Base-by-base conservation (phyloP, 2,888 invertebrate genomes). In the Exocentrus adspersus region DNA sequence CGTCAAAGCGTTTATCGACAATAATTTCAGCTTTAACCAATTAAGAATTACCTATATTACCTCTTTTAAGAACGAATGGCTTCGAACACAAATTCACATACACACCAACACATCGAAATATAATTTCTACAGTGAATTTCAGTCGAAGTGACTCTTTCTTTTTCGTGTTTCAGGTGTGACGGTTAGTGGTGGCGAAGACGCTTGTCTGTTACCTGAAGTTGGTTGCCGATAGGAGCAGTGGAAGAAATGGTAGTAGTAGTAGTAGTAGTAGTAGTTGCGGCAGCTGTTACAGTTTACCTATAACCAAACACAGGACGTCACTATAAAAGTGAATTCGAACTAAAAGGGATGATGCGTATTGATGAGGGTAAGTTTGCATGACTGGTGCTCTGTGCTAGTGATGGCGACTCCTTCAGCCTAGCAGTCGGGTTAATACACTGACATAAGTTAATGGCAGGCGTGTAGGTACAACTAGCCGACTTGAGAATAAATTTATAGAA, bases 271-370 rank as follows among this genome's bases (percentile, higher is more conserved):
- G 46, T 41, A 53, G 53, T 28, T 42, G 54, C 24, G 77, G 75
- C 79, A 75, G 77, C 79, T 73, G 75, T 80, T 81, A 82, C 77
- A 77, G 78, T 78, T 79, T 79, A 83, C 83, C 83, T 83, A 82
- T 76, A 82, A 82, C 71, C 71, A 74, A 72, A 74, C 62, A 69
- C 65, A 71, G 53, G 57, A 65, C 64, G 57, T 69, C 67, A 69
- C 65, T 63, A 65, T 59, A 63, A 52, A 19, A 48, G 52, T 37
- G 42, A n/a, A n/a, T n/a, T n/a, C 32, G 24, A 60, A 28, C 41
- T 59, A 60, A n/a, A 48, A 1, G 32, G 42, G 50, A 9, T 24
- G 19, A 45, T 45, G 45, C 32, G 45, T 43, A 30, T n/a, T 30
- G 60, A 52, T 51, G 24, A 30, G 42, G 41, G 37, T 48, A 43